These are phyloP conservation scores for Triops cancriformis DNA, from an alignment of 1,140 invertebrate species.

Conservation along the genomic window DNA sequence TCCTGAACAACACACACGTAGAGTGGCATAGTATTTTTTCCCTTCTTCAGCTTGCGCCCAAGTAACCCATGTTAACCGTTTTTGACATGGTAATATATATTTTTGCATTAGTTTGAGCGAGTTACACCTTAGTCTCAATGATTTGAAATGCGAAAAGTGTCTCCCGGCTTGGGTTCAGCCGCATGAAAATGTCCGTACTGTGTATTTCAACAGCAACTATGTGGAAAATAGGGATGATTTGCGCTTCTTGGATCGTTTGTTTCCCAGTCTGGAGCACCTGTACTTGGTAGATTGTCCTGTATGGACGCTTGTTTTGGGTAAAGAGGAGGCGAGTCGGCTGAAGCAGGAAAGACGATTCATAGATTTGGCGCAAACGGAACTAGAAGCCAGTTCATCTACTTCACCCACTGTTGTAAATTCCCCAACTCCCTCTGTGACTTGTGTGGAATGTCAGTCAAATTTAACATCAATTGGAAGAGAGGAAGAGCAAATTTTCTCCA, in stretches of 20 bases:
- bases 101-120: constrained; percentile 58
- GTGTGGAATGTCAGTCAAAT: neutral
- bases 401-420: constrained; percentile 6
- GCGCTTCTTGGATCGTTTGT: constrained; percentile 46
- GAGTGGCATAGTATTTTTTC: constrained; percentile 72
- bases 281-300: constrained; percentile 78
- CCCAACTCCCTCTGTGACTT: neutral
- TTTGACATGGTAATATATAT: constrained; percentile 27
- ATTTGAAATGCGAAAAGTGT: constrained; percentile 19
- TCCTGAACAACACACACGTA: constrained; percentile 75
- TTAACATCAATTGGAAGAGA: neutral
- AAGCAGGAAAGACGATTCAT: neutral
- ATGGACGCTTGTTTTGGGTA: constrained; percentile 43
- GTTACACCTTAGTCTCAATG: constrained; percentile 69
- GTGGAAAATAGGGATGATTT: constrained; percentile 23
- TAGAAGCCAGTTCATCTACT: neutral
- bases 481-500: constrained; percentile 44
- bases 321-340: neutral
- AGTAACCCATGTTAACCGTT: constrained; percentile 35
- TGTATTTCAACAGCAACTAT: constrained; percentile 24
- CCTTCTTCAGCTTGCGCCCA: constrained; percentile 59
- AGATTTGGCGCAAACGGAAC: neutral
- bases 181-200: constrained; percentile 5
- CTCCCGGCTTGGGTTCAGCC: neutral
- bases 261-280: constrained; percentile 72